Evolutionary conservation across 1,140 invertebrate species (phyloP).

Genomic region (Habropoda laboriosa): DNA sequence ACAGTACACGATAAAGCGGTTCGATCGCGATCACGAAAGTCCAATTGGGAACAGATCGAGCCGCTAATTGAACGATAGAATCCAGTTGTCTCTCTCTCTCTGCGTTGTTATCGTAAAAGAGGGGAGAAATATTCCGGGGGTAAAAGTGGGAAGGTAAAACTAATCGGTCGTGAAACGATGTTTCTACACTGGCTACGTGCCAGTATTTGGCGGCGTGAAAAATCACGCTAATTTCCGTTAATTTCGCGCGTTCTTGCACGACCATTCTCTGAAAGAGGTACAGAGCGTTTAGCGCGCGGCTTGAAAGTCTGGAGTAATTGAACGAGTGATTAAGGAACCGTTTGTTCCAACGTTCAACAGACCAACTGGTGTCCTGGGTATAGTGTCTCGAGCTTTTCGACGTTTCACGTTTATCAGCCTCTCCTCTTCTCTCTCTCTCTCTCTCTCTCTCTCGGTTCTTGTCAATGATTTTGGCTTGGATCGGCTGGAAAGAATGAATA

Average conservation of each 20-base stretch:
- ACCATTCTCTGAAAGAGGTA: neutral
- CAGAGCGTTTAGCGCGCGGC: neutral
- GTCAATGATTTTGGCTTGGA: neutral
- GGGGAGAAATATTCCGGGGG: conserved; percentile 6
- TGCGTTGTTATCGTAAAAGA: no score
- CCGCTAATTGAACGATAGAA: neutral
- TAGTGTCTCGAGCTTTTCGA: neutral
- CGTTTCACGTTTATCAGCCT: neutral
- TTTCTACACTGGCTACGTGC: neutral
- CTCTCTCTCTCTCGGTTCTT: no score
- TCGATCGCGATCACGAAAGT: neutral
- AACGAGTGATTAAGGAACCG: conserved; percentile 8
- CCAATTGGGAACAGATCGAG: neutral
- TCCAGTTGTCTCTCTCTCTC: neutral
- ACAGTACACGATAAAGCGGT: no score
- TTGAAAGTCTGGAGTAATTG: neutral
- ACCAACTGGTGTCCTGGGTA: neutral
- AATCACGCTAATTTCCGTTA: conserved; percentile 21
- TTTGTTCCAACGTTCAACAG: neutral
- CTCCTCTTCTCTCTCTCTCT: neutral
- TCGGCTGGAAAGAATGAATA: no score
- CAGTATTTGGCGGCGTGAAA: conserved; percentile 25
- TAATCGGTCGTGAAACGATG: conserved; percentile 12
- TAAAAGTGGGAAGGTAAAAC: neutral
- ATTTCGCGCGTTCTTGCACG: neutral